Base-by-base conservation (phyloP, 2,113 vertebrate species). In the Toxotes chatareus region DNA sequence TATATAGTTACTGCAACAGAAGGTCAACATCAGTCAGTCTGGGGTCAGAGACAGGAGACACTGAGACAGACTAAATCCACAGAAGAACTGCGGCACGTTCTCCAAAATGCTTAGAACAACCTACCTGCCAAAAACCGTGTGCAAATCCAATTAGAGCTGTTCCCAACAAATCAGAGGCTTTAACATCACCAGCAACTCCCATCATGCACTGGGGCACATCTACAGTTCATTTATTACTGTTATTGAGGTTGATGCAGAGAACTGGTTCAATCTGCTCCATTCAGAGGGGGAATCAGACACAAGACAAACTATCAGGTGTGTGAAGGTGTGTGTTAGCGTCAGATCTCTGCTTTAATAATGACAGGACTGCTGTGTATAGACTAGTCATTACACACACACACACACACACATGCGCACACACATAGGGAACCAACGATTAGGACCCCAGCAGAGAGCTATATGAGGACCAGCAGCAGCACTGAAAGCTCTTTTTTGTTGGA, bases 321-420 rank as follows among this genome's bases (percentile, higher is more conserved):
- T 60, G 49, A 84, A 84, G 87, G 87, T 87, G 89, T 87, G 60
- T 78, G 79, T 86, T 79, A 63, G 65, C 5, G 51, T 84, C 73
- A 86, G 75, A 89, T 85, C 82, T 79, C 62, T 85, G 83, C 72
- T 92, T 91, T 93, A 91, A 86, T 93, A 91, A 93, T 90, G 83
- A 92, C 84, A 87, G 92, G 86, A 83, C 90, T 81, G 73, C 65
- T 55, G 76, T 32, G 57, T 40, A n/a, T 73, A 89, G 76, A 88
- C 76, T 64, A 71, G 64, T 90, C 69, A 91, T 93, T 91, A 92
- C 21, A 85, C 70, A 83, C 49, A 38, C 86, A 75, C 63, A 16
- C 66, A 63, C 59, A 83, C 51, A 86, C 53, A 79, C 68, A 65
- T 70, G 34, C 60, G 56, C 72, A 80, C 31, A 53, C 64, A 65